phyloP scores from a whole-genome alignment of 2,888 invertebrate genomes.

The Dysmachus trigonus region DNA sequence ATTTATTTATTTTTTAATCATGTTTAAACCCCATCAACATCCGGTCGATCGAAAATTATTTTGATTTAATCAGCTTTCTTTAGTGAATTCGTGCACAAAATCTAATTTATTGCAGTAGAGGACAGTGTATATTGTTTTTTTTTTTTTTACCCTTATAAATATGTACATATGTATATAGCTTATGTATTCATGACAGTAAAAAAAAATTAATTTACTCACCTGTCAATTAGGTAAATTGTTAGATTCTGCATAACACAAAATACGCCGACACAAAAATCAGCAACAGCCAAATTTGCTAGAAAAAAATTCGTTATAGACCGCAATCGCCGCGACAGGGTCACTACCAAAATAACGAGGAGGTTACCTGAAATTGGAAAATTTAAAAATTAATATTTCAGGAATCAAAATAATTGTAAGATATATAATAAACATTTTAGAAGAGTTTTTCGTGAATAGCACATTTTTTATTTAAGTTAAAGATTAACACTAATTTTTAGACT shows the following conservation, averaged over 20 bases:
- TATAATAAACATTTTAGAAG: too few relatives aligned
- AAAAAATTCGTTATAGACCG: constrained; percentile 92
- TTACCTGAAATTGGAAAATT: constrained; percentile 74
- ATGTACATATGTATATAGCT: too few relatives aligned
- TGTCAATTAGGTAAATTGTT: constrained; percentile 80
- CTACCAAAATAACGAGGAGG: constrained; percentile 85
- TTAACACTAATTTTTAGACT: too few relatives aligned
- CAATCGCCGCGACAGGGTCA: constrained; percentile 81
- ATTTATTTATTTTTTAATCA: not conserved
- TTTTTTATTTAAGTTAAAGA: too few relatives aligned
- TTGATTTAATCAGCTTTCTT: not conserved
- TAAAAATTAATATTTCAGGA: constrained; percentile 15
- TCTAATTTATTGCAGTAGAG: not conserved
- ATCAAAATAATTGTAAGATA: too few relatives aligned
- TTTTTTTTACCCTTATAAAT: too few relatives aligned
- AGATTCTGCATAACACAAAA: constrained; percentile 93
- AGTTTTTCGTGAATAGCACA: too few relatives aligned
- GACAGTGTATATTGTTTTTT: too few relatives aligned
- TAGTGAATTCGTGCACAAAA: not conserved
- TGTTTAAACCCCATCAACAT: not conserved
- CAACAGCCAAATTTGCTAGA: constrained; percentile 87
- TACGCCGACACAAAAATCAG: constrained; percentile 90
- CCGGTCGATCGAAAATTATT: not conserved
- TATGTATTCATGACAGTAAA: too few relatives aligned
- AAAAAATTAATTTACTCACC: constrained; percentile 66